Evolutionary conservation across 2,113 vertebrate species (phyloP).

Genomic region (Oostethus manadensis): DNA sequence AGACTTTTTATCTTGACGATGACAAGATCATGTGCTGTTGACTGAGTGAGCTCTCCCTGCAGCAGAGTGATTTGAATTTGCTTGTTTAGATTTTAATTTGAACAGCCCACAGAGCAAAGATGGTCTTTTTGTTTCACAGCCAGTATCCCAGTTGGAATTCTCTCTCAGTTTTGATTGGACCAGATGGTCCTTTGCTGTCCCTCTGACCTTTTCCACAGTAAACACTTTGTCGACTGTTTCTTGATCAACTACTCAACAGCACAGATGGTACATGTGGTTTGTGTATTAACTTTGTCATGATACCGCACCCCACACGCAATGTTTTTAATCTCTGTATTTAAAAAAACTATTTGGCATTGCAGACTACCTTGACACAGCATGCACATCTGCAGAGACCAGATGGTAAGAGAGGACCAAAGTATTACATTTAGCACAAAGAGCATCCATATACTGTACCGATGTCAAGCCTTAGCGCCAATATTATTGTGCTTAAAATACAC

Average conservation of each 20-base stretch:
- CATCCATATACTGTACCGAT: neutral
- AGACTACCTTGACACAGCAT: neutral
- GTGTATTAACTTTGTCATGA: constrained; percentile 18
- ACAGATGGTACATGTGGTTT: constrained; percentile 26
- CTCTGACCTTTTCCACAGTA: constrained; percentile 48
- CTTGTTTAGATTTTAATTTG: constrained; percentile 18
- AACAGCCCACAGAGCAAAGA: constrained; percentile 43
- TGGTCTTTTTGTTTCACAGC: constrained; percentile 45
- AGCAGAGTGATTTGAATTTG: neutral
- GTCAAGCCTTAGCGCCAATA: neutral
- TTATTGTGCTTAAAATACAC: neutral
- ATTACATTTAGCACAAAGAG: constrained; percentile 1
- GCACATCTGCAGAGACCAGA: constrained; percentile 10
- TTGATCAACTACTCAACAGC: constrained; percentile 42
- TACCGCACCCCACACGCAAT: neutral
- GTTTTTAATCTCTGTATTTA: neutral
- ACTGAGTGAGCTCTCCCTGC: neutral
- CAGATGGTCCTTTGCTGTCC: constrained; percentile 58
- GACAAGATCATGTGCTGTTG: neutral
- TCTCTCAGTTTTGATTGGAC: constrained; percentile 53
- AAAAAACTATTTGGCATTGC: neutral
- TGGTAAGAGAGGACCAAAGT: constrained; percentile 2
- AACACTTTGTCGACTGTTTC: constrained; percentile 48
- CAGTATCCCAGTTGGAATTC: constrained; percentile 53
- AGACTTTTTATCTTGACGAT: neutral